Conservation (phyloP, 2,797 vertebrate genomes). For the Diplodus sargus region DNA sequence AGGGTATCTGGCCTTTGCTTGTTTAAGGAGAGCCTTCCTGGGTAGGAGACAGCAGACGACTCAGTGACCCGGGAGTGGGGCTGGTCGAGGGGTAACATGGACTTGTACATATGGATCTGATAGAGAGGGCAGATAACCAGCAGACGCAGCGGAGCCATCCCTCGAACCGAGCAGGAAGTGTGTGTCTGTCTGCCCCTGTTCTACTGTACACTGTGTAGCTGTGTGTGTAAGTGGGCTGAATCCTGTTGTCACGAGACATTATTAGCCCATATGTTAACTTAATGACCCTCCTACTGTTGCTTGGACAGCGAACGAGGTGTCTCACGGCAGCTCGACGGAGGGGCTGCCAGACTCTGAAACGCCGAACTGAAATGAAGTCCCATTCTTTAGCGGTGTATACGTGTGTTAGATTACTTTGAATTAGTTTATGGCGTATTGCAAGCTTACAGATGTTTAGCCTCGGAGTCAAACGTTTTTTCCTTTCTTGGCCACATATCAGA, state of each 20-base stretch:
- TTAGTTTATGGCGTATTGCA: slow-evolving; percentile 25
- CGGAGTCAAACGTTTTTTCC: background rate
- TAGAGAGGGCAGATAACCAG: slow-evolving; percentile 83
- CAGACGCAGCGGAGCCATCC: slow-evolving; percentile 87
- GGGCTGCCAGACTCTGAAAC: slow-evolving; percentile 2
- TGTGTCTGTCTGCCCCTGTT: slow-evolving; percentile 78
- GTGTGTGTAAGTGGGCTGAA: slow-evolving; percentile 21
- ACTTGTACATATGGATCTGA: slow-evolving; percentile 86
- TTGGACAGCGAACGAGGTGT: slow-evolving; percentile 6
- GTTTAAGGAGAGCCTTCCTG: background rate
- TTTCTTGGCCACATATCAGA: slow-evolving; percentile 29
- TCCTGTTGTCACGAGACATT: slow-evolving; percentile 49
- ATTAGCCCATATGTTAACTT: slow-evolving; percentile 53
- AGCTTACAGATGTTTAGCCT: slow-evolving; percentile 30
- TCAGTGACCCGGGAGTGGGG: slow-evolving; percentile 53
- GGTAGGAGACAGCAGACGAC: slow-evolving; percentile 37
- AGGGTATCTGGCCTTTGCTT: slow-evolving; percentile 36
- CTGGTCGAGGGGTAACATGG: slow-evolving; percentile 46
- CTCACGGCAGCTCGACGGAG: background rate
- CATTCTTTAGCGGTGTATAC: slow-evolving; percentile 12
- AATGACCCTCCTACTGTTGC: slow-evolving; percentile 30
- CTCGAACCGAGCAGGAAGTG: slow-evolving; percentile 78
- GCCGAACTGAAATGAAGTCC: slow-evolving; percentile 28
- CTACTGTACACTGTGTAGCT: slow-evolving; percentile 32
- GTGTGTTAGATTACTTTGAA: slow-evolving; percentile 22